Evolutionary conservation across 2,797 vertebrate genomes (phyloP).

Genomic region (Pipistrellus pipistrellus): DNA sequence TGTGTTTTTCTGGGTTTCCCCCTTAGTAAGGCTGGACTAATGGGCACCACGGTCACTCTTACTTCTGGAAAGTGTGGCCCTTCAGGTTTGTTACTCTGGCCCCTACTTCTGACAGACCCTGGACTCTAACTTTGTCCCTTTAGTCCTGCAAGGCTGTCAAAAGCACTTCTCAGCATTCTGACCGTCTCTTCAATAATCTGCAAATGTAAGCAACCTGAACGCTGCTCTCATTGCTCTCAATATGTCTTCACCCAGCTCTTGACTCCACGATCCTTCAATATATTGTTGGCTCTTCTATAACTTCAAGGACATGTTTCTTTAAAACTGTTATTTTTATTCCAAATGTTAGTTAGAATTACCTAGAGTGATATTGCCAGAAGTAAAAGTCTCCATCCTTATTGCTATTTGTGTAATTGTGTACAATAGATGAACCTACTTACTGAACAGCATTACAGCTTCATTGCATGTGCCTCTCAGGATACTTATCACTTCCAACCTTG

Average conservation of each 20-base stretch:
- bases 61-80: background rate
- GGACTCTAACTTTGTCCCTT: background rate
- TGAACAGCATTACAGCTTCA: background rate
- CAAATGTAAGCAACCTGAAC: background rate
- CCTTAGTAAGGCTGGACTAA: background rate
- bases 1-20: background rate
- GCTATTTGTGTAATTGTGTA: slow-evolving; percentile 27
- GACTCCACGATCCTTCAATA: background rate
- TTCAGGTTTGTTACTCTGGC: background rate
- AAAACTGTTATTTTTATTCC: slow-evolving; percentile 43
- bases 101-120: background rate
- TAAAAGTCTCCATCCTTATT: background rate
- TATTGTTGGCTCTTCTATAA: background rate
- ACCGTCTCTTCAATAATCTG: background rate
- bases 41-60: background rate
- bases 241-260: background rate
- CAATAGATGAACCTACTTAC: slow-evolving; percentile 1
- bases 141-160: background rate
- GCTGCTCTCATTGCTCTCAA: background rate
- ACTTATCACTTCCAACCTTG: slow-evolving; percentile 10
- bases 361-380: background rate
- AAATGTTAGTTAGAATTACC: slow-evolving; percentile 44
- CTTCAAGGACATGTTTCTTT: background rate
- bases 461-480: background rate
- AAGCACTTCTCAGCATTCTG: slow-evolving; percentile 20